Evolutionary conservation across 2,113 vertebrate genomes (phyloP).

Genomic region (Pungitius pungitius): DNA sequence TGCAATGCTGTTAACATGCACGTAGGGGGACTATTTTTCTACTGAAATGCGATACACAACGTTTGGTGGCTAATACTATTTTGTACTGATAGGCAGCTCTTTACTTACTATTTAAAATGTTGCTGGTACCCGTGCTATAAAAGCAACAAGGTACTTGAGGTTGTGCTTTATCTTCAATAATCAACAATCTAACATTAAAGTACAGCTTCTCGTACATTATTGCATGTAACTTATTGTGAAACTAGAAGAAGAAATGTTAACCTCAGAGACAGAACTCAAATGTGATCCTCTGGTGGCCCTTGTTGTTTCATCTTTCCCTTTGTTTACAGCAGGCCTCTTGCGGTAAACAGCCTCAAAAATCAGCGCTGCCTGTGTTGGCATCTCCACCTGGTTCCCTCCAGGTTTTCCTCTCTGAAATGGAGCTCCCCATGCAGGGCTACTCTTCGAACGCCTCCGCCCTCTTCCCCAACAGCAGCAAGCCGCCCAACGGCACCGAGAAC

Average conservation of each 20-base stretch:
- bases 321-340: neutral
- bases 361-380: slow-evolving; percentile 25
- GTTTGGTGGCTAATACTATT: no score
- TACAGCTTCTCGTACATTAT: no score
- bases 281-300: neutral
- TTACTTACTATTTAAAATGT: no score
- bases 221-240: no score
- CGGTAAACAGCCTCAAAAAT: slow-evolving; percentile 14
- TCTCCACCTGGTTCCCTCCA: neutral
- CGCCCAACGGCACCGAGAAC: slow-evolving; percentile 61
- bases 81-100: no score
- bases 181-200: no score
- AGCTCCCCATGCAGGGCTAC: slow-evolving; percentile 47
- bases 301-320: neutral
- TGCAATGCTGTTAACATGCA: no score
- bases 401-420: slow-evolving; percentile 61
- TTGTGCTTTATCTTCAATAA: no score
- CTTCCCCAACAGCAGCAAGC: slow-evolving; percentile 50
- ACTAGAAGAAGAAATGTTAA: slow-evolving; percentile 7
- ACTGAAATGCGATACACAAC: no score
- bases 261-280: neutral
- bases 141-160: no score
- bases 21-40: no score
- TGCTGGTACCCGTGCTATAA: no score
- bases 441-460: slow-evolving; percentile 58